These are phyloP conservation scores for Podarcis raffonei DNA, from an alignment of 2,113 vertebrate genomes.

Conservation along the genomic window DNA sequence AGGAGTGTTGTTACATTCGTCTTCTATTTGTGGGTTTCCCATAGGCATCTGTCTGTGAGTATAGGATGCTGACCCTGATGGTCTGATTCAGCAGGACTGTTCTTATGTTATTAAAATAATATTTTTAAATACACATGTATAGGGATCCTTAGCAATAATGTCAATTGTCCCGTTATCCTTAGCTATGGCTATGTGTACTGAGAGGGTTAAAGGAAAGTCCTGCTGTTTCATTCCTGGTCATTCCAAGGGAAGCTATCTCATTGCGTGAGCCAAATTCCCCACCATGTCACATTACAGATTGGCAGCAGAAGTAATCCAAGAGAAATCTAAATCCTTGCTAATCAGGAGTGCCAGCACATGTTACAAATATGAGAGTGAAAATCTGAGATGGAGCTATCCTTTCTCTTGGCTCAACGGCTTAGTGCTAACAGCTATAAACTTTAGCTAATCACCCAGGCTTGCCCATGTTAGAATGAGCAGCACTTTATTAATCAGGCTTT, in stretches of 20 bases:
- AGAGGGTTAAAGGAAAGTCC: background rate
- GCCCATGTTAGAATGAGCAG: background rate
- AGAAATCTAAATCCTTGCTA: constrained; percentile 3
- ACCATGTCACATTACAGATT: background rate
- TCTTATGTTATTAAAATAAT: background rate
- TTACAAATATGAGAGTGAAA: background rate
- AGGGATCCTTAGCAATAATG: background rate
- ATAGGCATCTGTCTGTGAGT: no score
- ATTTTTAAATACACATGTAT: background rate
- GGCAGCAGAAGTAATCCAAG: constrained; percentile 10
- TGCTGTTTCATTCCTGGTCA: background rate
- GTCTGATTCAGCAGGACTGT: no score
- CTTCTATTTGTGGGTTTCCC: no score
- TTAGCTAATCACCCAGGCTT: background rate
- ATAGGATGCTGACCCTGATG: no score
- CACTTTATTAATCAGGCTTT: background rate
- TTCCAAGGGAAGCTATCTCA: background rate
- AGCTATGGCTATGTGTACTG: background rate
- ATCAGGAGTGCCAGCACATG: background rate
- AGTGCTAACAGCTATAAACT: background rate
- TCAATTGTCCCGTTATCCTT: background rate
- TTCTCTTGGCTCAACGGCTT: background rate
- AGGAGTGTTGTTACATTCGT: no score
- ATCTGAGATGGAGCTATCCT: background rate
- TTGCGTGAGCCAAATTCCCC: background rate